A percentile compares a stretch with the other conserved stretches of the same genome.
Evolutionary conservation across 2,113 vertebrate genomes (phyloP).

Genomic region (Australoheros scitulus): DNA sequence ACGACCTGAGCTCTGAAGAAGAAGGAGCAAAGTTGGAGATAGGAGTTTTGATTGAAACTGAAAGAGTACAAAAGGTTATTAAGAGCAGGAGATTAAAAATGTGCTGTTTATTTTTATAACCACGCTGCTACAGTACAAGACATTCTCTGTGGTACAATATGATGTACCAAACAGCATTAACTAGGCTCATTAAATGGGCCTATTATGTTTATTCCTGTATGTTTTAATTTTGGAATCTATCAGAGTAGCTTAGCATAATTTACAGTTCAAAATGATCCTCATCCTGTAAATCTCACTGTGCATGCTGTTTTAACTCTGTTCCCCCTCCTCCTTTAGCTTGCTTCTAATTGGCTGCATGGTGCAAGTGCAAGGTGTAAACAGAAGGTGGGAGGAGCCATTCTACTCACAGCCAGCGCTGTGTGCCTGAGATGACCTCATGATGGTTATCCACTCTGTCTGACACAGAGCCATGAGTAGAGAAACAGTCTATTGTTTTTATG

Average conservation of each 20-base stretch:
- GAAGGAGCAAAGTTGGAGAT: background rate
- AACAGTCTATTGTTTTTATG: too few species aligned
- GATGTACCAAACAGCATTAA: background rate
- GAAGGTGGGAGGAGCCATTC: background rate
- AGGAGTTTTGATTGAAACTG: background rate
- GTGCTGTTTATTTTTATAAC: background rate
- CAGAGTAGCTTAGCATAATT: background rate
- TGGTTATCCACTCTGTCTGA: background rate
- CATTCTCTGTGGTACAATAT: background rate
- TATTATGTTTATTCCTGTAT: background rate
- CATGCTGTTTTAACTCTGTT: background rate
- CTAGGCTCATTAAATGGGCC: background rate
- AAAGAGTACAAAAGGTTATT: background rate
- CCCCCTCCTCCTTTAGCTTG: fast-evolving
- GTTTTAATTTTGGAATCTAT: background rate
- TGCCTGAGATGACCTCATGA: background rate
- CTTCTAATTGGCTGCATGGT: background rate
- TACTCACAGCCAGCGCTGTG: background rate
- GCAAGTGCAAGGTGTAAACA: background rate
- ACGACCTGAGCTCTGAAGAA: background rate
- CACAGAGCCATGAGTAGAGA: background rate
- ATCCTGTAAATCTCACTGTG: background rate
- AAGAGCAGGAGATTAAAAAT: background rate
- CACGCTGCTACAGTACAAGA: background rate
- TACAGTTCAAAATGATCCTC: background rate